Evolutionary conservation across 2,797 vertebrate genomes (phyloP), one percentile per base, ranked within the genome.

Genomic region (Poeciliopsis presidionis): DNA sequence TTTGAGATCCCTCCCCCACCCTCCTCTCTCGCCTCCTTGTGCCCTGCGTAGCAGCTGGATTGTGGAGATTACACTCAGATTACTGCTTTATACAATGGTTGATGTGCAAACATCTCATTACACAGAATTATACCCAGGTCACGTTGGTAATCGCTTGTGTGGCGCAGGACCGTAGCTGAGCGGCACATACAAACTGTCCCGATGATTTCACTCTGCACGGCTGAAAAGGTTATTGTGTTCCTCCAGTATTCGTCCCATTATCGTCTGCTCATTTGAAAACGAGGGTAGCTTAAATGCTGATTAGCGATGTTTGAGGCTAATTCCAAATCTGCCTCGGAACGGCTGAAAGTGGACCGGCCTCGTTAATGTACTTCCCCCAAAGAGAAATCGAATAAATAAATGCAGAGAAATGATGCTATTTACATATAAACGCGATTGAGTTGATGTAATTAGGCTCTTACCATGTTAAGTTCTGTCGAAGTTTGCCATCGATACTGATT

Each of bases 21-120:
- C 65, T 67, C 36, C 65, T 25, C 41, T 69, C 65, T 47, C 25
- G 59, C 12, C 79, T 77, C 79, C 73, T 75, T 41, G 72, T 82
- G 75, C 78, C 55, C 18, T 0, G 0, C 18, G 73, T 47, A 86
- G 81, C 86, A 79, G 83, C 87, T 90, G 90, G 88, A 85, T 86
- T 81, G 77, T 81, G 65, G 87, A 89, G 90, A 92, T 93, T 92
- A 92, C 57, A 13, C 83, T 82, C 87, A 90, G 91, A 92, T 92
- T 93, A 92, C 72, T 86, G 88, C 71, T 88, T 89, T 81, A 86
- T 79, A 77, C 78, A 87, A 78, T 71, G 61, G 82, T 74, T 51
- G 80, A 88, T 91, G 84, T 85, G 74, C 88, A 87, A 89, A 90
- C 84, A 88, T 78, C 84, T 89, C 65, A 90, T 91, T 90, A 92